phyloP scores from a whole-genome alignment of 2,113 vertebrate genomes.

The Morone saxatilis region DNA sequence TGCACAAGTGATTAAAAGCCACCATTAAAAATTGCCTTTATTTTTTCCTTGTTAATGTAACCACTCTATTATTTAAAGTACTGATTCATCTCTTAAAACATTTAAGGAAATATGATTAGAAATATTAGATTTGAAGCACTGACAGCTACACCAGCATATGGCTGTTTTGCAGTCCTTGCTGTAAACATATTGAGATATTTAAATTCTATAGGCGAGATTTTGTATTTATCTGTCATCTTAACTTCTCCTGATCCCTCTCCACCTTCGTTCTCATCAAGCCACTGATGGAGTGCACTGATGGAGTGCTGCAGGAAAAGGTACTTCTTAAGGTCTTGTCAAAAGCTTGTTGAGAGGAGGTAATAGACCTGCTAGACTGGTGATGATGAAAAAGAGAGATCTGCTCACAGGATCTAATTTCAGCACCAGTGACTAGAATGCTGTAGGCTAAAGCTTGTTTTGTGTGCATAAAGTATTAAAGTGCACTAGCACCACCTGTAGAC shows the following conservation, averaged over 20 bases:
- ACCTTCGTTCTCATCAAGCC: conserved; percentile 37
- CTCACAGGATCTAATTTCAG: conserved; percentile 66
- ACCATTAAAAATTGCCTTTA: conserved; percentile 2
- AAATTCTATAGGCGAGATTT: neutral
- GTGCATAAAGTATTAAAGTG: conserved; percentile 31
- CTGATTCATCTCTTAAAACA: neutral
- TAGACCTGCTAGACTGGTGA: conserved; percentile 37
- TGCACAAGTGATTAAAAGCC: conserved; percentile 18
- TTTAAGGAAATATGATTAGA: neutral
- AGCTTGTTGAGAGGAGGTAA: conserved; percentile 63
- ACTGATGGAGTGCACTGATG: conserved; percentile 53
- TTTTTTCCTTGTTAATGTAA: neutral
- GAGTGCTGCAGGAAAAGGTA: conserved; percentile 36
- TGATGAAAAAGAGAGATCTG: conserved; percentile 66
- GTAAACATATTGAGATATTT: neutral
- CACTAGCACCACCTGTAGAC: conserved; percentile 74
- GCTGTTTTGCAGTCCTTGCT: neutral
- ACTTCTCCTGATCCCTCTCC: conserved; percentile 13
- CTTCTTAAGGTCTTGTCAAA: conserved; percentile 54
- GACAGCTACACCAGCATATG: neutral
- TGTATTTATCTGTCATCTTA: conserved; percentile 16
- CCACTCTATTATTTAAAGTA: neutral
- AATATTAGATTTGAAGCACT: neutral
- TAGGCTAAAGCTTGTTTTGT: conserved; percentile 40
- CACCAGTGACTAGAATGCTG: conserved; percentile 51